Evolutionary conservation across 2,113 vertebrate genomes (phyloP).

Genomic region (Pseudorasbora parva): DNA sequence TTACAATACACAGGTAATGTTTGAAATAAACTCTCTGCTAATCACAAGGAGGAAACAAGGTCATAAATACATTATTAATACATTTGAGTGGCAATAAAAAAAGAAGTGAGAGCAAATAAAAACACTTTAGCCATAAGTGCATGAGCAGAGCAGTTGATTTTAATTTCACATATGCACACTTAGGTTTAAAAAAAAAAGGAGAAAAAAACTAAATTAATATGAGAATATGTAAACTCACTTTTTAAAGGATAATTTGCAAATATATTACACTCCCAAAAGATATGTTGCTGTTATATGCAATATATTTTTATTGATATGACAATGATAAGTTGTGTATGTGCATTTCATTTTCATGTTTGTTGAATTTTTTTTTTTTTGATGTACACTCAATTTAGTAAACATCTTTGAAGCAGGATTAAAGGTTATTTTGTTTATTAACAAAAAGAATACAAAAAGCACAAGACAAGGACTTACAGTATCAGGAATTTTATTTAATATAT

Average conservation of each 20-base stretch:
- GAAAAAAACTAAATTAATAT: not conserved
- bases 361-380: not conserved
- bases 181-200: not conserved
- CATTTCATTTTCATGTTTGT: not conserved
- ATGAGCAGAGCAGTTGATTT: not conserved
- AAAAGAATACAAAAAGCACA: not conserved
- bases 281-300: not conserved
- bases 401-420: not conserved
- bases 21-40: not conserved
- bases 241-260: not conserved
- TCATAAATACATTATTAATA: not conserved
- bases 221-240: not conserved
- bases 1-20: not conserved
- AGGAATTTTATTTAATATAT: conserved; percentile 81
- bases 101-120: not conserved
- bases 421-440: too few relatives aligned
- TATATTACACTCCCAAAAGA: not conserved
- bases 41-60: not conserved
- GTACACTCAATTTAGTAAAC: not conserved
- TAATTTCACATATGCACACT: too few relatives aligned
- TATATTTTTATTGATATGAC: not conserved
- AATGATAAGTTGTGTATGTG: not conserved
- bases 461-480: conserved; percentile 69
- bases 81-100: not conserved
- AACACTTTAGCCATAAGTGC: not conserved